Percentiles rank a stretch among this genome's conserved stretches.
Conservation (phyloP, 2,797 vertebrate species). For the Acipenser oxyrinchus region DNA sequence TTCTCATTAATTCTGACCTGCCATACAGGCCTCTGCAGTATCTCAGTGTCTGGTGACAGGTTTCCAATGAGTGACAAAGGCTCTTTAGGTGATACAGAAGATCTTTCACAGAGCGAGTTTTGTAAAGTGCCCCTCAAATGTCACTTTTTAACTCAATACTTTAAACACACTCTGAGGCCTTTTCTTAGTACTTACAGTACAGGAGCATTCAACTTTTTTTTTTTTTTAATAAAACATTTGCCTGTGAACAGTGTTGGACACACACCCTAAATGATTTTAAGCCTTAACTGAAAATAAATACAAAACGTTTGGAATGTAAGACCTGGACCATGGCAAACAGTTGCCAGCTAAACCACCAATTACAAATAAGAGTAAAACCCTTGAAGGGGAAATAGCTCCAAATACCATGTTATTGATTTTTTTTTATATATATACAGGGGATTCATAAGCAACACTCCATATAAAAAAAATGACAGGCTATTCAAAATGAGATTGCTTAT, state of each 20-base stretch:
- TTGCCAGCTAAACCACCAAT: too few species aligned
- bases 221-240: conserved; percentile 24
- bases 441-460: too few species aligned
- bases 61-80: conserved; percentile 54
- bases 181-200: conserved; percentile 1
- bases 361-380: too few species aligned
- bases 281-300: too few species aligned
- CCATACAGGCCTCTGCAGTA: conserved; percentile 50
- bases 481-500: too few species aligned
- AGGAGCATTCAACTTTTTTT: conserved; percentile 24
- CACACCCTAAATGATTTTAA: too few species aligned
- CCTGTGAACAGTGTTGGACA: conserved; percentile 17
- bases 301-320: too few species aligned
- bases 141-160: conserved; percentile 50
- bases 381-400: too few species aligned
- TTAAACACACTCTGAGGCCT: neutral
- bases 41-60: conserved; percentile 51
- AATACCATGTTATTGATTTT: too few species aligned
- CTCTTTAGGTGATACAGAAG: conserved; percentile 59
- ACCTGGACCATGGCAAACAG: too few species aligned
- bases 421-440: too few species aligned
- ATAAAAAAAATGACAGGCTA: too few species aligned
- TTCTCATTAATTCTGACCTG: conserved; percentile 58
- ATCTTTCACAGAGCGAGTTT: conserved; percentile 54
- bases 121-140: conserved; percentile 66